Conservation (phyloP, 2,888 invertebrate genomes). For the Epistrophella euchroma region DNA sequence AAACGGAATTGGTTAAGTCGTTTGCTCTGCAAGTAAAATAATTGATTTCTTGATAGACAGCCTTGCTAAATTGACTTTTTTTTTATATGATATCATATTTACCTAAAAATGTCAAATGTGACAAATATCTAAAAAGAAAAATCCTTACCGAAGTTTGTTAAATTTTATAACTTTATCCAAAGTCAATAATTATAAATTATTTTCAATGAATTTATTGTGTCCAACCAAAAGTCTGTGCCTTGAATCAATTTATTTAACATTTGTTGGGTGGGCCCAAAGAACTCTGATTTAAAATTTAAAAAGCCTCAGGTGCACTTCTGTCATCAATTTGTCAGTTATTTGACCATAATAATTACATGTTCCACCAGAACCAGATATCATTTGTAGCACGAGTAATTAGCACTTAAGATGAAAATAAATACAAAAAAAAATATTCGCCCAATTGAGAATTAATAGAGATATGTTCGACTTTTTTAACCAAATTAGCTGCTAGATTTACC, state of each 20-base stretch:
- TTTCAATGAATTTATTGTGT: not conserved
- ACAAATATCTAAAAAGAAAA: not conserved
- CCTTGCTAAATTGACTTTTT: no score
- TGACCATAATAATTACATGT: conserved; percentile 21
- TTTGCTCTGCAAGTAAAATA: no score
- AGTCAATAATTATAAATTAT: not conserved
- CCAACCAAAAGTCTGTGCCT: not conserved
- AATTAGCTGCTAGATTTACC: conserved; percentile 65
- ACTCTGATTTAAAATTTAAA: not conserved
- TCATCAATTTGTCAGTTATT: conserved; percentile 56
- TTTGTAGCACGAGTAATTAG: conserved; percentile 55
- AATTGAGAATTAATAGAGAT: conserved; percentile 32
- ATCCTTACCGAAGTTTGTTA: rapidly evolving
- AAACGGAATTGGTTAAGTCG: no score
- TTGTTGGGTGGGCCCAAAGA: not conserved
- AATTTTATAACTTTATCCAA: not conserved
- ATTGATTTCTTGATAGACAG: no score
- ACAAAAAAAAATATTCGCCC: not conserved
- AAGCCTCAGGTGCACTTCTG: conserved; percentile 30
- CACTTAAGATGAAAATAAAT: conserved; percentile 37
- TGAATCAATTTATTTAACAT: not conserved
- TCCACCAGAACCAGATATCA: conserved; percentile 4
- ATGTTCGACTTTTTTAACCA: conserved; percentile 53
- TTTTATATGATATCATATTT: not conserved
- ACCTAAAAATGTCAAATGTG: not conserved